A percentile compares a stretch with the other conserved stretches of the same genome.
These are phyloP conservation scores for Babyrousa celebensis DNA, from an alignment of 2,797 vertebrate species.

Conservation along the genomic window DNA sequence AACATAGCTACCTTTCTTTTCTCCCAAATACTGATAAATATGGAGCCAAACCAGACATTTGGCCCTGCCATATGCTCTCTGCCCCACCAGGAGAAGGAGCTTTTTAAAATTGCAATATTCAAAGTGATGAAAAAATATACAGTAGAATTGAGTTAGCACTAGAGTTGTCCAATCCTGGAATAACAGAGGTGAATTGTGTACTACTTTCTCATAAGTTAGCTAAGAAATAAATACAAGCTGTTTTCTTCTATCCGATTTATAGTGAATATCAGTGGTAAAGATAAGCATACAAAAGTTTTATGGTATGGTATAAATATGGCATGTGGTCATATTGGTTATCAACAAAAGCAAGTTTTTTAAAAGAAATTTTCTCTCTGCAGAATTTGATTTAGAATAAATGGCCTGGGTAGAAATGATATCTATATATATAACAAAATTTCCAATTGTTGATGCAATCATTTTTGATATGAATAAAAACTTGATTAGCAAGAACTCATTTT, in stretches of 20 bases:
- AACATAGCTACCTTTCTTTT: background rate
- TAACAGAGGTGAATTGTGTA: background rate
- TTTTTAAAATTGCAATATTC: background rate
- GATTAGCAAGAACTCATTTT: constrained; percentile 50
- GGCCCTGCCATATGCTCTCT: background rate
- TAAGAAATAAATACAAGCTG: constrained; percentile 41
- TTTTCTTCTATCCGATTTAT: constrained; percentile 17
- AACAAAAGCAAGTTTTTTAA: background rate
- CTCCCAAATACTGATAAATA: background rate
- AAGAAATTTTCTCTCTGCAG: background rate
- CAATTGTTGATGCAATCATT: background rate
- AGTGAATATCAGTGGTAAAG: background rate
- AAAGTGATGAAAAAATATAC: background rate
- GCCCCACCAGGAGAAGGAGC: background rate
- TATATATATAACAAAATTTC: constrained; percentile 39
- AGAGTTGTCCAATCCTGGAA: background rate
- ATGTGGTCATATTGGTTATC: background rate
- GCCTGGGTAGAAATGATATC: background rate
- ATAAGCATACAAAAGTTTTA: background rate
- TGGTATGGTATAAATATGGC: too few relatives aligned
- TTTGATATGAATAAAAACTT: constrained; percentile 11
- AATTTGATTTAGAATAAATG: constrained; percentile 54
- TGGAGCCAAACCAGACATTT: background rate
- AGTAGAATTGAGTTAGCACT: background rate
- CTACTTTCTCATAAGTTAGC: background rate